Conservation (phyloP, 2,888 invertebrate genomes). For the Oligia fasciuncula region DNA sequence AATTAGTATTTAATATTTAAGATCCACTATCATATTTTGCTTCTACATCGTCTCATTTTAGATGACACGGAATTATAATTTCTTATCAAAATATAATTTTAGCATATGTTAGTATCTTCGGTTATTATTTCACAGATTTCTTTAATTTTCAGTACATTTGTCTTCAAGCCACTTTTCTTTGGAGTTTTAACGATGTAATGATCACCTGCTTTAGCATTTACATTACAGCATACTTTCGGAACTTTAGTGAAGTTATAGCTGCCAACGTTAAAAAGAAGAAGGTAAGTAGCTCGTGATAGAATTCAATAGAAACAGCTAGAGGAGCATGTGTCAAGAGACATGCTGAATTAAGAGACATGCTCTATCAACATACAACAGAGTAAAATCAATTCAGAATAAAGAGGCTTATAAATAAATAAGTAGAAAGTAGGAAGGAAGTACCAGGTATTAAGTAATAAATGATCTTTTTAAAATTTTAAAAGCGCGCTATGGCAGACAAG, state of each 20-base stretch:
- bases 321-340: too few relatives aligned
- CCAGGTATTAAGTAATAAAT: background rate
- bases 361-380: background rate
- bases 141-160: constrained; percentile 62
- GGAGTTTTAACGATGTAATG: constrained; percentile 66
- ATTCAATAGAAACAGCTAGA: background rate
- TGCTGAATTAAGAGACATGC: too few relatives aligned
- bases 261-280: constrained; percentile 52
- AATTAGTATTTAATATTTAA: background rate
- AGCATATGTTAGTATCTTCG: too few relatives aligned
- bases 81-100: background rate
- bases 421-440: background rate
- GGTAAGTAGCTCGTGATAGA: constrained; percentile 53
- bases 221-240: constrained; percentile 66
- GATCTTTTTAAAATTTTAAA: background rate
- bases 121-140: background rate
- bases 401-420: background rate
- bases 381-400: background rate
- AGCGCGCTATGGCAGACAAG: background rate
- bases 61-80: background rate
- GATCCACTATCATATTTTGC: too few relatives aligned
- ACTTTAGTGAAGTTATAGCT: constrained; percentile 63
- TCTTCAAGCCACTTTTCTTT: constrained; percentile 67
- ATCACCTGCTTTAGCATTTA: constrained; percentile 71
- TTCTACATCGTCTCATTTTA: background rate